Conservation (phyloP, 2,113 vertebrate species). For the Cynocephalus volans region DNA sequence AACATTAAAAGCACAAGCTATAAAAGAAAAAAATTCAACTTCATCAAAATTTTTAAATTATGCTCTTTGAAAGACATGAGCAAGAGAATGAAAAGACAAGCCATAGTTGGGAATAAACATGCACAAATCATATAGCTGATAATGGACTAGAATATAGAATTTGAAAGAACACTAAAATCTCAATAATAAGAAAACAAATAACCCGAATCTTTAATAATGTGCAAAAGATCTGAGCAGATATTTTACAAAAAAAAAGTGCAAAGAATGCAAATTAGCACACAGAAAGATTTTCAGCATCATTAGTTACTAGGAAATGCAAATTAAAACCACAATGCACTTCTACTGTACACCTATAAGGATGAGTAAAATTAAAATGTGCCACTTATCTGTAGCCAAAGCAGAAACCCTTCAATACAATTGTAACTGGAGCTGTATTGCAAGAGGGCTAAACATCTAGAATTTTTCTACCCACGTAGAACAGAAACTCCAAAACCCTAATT, state of each 20-base stretch:
- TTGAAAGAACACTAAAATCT: neutral
- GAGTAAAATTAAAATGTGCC: neutral
- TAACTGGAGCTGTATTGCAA: neutral
- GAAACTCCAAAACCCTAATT: neutral
- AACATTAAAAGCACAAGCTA: neutral
- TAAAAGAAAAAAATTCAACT: slow-evolving; percentile 8
- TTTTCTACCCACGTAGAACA: neutral
- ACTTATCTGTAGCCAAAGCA: neutral
- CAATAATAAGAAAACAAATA: neutral
- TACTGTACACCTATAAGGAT: neutral
- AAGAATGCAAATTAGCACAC: neutral
- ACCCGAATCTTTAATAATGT: neutral
- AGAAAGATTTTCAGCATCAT: neutral
- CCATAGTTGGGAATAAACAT: neutral
- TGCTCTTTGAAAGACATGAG: neutral
- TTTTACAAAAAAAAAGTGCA: neutral
- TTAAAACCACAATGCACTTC: neutral
- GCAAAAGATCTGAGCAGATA: neutral
- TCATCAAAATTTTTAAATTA: neutral
- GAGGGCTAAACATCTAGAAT: neutral
- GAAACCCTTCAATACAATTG: neutral
- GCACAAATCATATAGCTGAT: neutral
- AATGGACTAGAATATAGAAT: neutral
- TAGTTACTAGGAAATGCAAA: neutral
- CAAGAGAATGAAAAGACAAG: slow-evolving; percentile 32